phyloP scores from a whole-genome alignment of 2,888 invertebrate genomes.

The Pristionchus arcanus region DNA sequence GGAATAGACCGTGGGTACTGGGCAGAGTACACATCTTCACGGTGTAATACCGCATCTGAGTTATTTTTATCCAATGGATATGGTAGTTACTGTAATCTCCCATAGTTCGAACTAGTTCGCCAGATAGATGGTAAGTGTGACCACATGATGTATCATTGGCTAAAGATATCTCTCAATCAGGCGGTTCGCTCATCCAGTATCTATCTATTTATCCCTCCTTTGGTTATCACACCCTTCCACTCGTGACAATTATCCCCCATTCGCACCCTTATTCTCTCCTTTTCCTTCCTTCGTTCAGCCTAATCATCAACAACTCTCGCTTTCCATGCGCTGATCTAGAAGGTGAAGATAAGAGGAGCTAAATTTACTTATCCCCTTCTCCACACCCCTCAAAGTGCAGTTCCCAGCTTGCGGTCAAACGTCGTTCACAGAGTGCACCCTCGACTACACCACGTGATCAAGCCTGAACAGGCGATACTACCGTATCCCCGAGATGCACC shows the following conservation, averaged over 20 bases:
- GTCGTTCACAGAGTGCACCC: slow-evolving; percentile 3
- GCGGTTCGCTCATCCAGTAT: not conserved
- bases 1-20: too few relatives aligned
- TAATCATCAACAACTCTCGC: slow-evolving; percentile 39
- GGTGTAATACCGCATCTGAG: too few relatives aligned
- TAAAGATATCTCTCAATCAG: slow-evolving; percentile 10
- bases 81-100: not conserved
- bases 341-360: not conserved
- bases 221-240: not conserved
- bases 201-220: not conserved
- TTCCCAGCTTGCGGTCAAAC: not conserved
- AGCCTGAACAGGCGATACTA: not conserved
- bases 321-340: not conserved
- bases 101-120: not conserved
- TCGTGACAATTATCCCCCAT: slow-evolving; percentile 13
- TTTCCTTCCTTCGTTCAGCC: slow-evolving; percentile 24
- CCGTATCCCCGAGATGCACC: not conserved
- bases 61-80: not conserved
- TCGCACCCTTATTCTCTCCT: slow-evolving; percentile 18
- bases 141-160: not conserved
- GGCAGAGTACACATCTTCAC: too few relatives aligned
- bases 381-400: not conserved
- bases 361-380: not conserved
- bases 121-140: not conserved
- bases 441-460: not conserved